Evolutionary conservation across 2,797 vertebrate species (phyloP).

Genomic region (Rhinichthys osculus): DNA sequence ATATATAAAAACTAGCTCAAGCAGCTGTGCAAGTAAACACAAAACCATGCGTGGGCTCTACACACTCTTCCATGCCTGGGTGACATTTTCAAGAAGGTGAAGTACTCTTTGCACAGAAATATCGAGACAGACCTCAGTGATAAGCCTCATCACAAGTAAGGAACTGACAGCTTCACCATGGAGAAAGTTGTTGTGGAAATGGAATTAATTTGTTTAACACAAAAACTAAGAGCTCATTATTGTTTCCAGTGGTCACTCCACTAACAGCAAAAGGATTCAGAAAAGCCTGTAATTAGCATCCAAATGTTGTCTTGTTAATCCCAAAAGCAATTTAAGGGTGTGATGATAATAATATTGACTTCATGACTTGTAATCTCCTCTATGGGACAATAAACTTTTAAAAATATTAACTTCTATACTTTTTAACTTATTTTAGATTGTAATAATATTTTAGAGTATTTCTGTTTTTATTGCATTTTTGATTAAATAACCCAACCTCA

Average conservation of each 20-base stretch:
- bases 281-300: neutral
- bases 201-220: slow-evolving; percentile 7
- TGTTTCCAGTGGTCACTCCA: neutral
- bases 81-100: slow-evolving; percentile 11
- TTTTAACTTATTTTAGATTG: neutral
- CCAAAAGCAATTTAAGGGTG: slow-evolving; percentile 1
- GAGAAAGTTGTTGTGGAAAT: neutral
- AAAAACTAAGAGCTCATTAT: slow-evolving; percentile 1
- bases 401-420: no score
- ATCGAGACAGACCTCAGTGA: neutral
- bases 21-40: slow-evolving; percentile 12
- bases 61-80: neutral
- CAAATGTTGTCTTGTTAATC: neutral
- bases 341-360: neutral
- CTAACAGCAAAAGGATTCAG: neutral
- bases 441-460: neutral
- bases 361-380: slow-evolving; percentile 11
- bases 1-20: slow-evolving; percentile 3
- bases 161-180: neutral
- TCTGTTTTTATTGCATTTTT: neutral
- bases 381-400: neutral
- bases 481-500: neutral
- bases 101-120: neutral
- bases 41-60: neutral
- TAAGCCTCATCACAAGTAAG: neutral